These are phyloP conservation scores for Venusia cambrica DNA, from an alignment of 2,888 invertebrate species.

Conservation along the genomic window DNA sequence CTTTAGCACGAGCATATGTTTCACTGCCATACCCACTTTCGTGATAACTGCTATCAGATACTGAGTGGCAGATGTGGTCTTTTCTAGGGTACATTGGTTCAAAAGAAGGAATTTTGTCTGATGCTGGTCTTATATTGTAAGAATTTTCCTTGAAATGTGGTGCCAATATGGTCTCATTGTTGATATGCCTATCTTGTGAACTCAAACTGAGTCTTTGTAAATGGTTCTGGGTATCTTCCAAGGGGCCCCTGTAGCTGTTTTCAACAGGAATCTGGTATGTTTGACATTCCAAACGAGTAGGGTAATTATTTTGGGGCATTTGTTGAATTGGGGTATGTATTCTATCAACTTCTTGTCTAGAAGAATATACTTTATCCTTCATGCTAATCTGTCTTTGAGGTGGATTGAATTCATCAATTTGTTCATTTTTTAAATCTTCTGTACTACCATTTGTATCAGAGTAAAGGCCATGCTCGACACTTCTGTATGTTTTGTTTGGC, in stretches of 20 bases:
- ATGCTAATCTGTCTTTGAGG: conserved; percentile 50
- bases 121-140: conserved; percentile 50
- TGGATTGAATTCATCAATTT: conserved; percentile 49
- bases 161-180: conserved; percentile 56
- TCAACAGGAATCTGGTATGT: conserved; percentile 55
- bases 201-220: conserved; percentile 66
- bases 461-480: conserved; percentile 76
- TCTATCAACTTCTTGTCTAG: conserved; percentile 60
- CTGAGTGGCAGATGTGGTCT: conserved; percentile 58
- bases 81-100: conserved; percentile 60
- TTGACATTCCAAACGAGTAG: conserved; percentile 52
- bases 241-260: conserved; percentile 52
- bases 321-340: conserved; percentile 46
- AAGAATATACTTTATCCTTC: conserved; percentile 59
- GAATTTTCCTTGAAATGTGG: conserved; percentile 59
- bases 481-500: conserved; percentile 73
- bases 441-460: conserved; percentile 60
- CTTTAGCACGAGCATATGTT: conserved; percentile 61
- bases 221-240: conserved; percentile 57
- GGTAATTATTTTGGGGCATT: conserved; percentile 52
- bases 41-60: conserved; percentile 61
- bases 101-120: conserved; percentile 55
- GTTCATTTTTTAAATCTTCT: conserved; percentile 54
- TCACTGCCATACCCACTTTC: conserved; percentile 63
- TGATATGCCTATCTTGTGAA: conserved; percentile 62